Base-by-base conservation (phyloP, 2,888 invertebrate species). In the Celastrina argiolus region DNA sequence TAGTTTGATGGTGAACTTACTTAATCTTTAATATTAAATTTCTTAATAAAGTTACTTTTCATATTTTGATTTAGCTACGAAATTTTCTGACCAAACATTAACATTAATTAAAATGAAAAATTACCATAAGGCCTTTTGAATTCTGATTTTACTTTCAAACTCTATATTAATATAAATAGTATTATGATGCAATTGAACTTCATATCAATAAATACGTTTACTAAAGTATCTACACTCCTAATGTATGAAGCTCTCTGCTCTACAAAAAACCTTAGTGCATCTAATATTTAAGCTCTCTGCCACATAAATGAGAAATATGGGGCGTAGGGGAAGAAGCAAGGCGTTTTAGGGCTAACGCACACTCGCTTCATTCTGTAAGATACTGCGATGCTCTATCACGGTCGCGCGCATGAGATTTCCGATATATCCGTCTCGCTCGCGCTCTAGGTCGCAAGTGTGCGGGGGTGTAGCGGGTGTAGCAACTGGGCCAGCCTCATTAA, bases 401-500 rank as follows among this genome's bases (percentile, higher is more conserved):
- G 22, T 51, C 14, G 12, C 1, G 4, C 26, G 22, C 26, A 5
- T 26, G 26, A 3, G 22, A 26, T 51, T 51, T 22, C 51, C 26
- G 22, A 26, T 22, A 8, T 14, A 6, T 51, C 51, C 14, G 12
- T 51, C 51, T 51, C 51, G 22, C 26, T 51, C 22, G 12, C 22
- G 22, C 26, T 10, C 4, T 51, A 22, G 51, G 51, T 51, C 26
- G 22, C 4, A 51, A 51, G 51, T 26, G 22, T 12, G 51, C 22
- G 51, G 51, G 51, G 14, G 64, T 64, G 31, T 67, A 67, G 69
- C 70, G 73, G 69, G 70, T 70, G 69, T 70, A 69, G 72, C 70
- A 70, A 69, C 69, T 65, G 70, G 68, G 64, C 65, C 65, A 69
- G 63, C 67, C 71, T 74, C 73, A 74, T 74, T 72, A 74, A 74